Percentiles rank a stretch among this genome's conserved stretches.
Evolutionary conservation across 2,888 invertebrate genomes (phyloP).

Genomic region (Heliconius ethilla): DNA sequence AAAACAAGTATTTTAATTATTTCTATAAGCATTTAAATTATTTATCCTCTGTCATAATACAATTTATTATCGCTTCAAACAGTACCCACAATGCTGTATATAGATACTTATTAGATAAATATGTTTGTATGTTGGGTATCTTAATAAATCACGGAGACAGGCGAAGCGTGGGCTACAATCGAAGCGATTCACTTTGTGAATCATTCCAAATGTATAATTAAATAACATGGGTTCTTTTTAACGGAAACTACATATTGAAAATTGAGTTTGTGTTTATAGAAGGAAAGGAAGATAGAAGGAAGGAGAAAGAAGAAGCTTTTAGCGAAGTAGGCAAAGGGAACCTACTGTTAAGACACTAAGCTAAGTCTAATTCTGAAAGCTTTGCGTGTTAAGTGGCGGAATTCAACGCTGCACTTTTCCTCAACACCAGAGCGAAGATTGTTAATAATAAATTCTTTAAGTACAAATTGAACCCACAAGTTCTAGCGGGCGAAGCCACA

Average conservation of each 20-base stretch:
- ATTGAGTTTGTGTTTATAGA: neutral
- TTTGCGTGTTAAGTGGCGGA: no score
- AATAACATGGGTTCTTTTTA: constrained; percentile 15
- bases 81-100: neutral
- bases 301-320: no score
- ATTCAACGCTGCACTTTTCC: no score
- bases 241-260: neutral
- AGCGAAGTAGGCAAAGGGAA: no score
- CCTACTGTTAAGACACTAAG: no score
- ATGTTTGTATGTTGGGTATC: constrained; percentile 2
- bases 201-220: constrained; percentile 26
- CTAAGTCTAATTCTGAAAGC: no score
- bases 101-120: neutral
- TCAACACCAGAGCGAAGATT: no score
- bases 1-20: no score
- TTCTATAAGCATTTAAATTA: neutral
- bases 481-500: no score
- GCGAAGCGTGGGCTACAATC: constrained; percentile 31
- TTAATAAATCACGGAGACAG: constrained; percentile 30
- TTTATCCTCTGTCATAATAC: neutral
- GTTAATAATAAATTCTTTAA: no score
- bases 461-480: no score
- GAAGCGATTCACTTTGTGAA: constrained; percentile 30
- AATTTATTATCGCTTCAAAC: neutral
- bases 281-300: no score